Evolutionary conservation across 2,888 invertebrate species (phyloP).

Genomic region (Caenorhabditis auriculariae): DNA sequence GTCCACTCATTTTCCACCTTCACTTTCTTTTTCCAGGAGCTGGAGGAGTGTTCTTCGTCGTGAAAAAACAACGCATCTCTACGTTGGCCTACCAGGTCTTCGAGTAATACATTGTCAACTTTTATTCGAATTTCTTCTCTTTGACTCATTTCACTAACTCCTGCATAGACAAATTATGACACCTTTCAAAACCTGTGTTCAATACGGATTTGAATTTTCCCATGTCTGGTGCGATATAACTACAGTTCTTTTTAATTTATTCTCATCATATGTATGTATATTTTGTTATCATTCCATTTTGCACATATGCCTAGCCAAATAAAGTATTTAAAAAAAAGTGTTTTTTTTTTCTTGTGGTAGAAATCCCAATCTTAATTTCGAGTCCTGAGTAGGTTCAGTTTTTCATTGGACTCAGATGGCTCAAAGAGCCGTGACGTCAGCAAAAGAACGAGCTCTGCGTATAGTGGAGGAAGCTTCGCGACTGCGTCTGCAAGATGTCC

Average conservation of each 20-base stretch:
- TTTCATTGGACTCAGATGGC: constrained; percentile 23
- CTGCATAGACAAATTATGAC: too few relatives aligned
- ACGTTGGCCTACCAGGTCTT: constrained; percentile 49
- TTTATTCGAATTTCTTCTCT: not conserved
- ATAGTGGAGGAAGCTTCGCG: constrained; percentile 51
- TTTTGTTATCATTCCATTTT: constrained; percentile 1
- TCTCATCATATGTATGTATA: too few relatives aligned
- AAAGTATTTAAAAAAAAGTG: too few relatives aligned
- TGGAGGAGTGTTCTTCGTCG: constrained; percentile 35
- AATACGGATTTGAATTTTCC: too few relatives aligned
- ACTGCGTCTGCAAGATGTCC: constrained; percentile 45
- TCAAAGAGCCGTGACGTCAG: constrained; percentile 29
- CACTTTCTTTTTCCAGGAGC: constrained; percentile 12
- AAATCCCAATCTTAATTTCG: not conserved
- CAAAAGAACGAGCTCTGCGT: constrained; percentile 51
- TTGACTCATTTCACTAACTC: too few relatives aligned
- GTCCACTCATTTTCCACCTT: not conserved
- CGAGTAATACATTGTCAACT: constrained; percentile 17
- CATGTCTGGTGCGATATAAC: too few relatives aligned
- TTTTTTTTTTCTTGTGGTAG: not conserved
- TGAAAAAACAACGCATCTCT: constrained; percentile 37
- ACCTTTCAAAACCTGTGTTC: too few relatives aligned
- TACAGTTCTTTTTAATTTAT: too few relatives aligned
- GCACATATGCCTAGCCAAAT: not conserved
- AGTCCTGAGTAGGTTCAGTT: too few relatives aligned